phyloP scores from a whole-genome alignment of 2,888 invertebrate species.

The Dioctria rufipes region DNA sequence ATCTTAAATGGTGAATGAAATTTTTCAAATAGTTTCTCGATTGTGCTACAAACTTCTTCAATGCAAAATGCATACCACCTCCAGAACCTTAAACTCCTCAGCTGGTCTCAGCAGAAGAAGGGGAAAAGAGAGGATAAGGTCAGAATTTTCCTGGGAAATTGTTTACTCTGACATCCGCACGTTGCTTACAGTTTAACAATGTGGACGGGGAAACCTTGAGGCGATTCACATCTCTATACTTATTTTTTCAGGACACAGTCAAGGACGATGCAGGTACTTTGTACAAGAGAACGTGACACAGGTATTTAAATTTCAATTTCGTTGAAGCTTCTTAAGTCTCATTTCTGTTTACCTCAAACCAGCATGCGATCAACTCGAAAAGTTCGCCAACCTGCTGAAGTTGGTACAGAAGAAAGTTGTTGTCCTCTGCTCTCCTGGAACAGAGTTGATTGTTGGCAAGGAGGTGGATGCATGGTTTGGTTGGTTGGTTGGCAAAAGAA shows the following conservation, averaged over 20 bases:
- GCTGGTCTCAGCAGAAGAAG: background rate
- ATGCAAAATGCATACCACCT: conserved; percentile 32
- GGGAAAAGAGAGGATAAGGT: background rate
- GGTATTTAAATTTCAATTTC: conserved; percentile 51
- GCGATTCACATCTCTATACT: background rate
- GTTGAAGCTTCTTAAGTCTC: conserved; percentile 46
- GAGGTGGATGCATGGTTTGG: background rate
- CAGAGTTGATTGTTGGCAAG: background rate
- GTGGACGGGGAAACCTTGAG: background rate
- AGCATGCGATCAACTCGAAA: conserved; percentile 35
- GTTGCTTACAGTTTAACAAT: background rate
- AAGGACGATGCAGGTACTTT: background rate
- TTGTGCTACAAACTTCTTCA: conserved; percentile 31
- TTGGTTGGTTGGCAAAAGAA: conserved; percentile 30
- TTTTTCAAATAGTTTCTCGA: conserved; percentile 36
- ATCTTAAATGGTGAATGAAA: conserved; percentile 49
- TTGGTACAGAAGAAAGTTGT: conserved; percentile 2
- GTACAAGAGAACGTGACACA: conserved; percentile 17
- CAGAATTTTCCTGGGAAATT: conserved; percentile 11
- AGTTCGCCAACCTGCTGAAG: conserved; percentile 1
- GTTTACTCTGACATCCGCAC: conserved; percentile 20
- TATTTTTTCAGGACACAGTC: background rate
- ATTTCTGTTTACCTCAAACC: conserved; percentile 40
- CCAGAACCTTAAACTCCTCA: no score
- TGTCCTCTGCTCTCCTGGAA: background rate